Conservation (phyloP, 2,113 vertebrate genomes). For the Actinemys pallida region DNA sequence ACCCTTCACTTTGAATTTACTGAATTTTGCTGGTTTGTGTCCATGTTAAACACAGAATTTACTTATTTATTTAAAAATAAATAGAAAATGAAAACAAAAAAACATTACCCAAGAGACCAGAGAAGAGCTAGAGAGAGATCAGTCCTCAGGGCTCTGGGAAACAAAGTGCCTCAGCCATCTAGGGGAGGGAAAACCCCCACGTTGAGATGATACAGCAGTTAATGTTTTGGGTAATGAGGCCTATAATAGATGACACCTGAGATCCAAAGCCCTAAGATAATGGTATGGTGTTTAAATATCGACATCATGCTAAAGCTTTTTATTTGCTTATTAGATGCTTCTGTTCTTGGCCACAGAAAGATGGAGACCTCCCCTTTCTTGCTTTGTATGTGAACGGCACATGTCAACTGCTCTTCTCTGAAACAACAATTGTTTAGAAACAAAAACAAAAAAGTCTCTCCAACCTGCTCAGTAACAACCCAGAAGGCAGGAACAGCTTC, state of each 20-base stretch:
- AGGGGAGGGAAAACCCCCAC: not conserved
- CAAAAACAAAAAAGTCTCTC: not conserved
- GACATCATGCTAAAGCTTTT: conserved; percentile 69
- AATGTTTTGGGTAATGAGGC: conserved; percentile 78
- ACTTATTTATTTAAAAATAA: conserved; percentile 58
- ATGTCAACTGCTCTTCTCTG: not conserved
- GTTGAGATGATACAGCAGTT: conserved; percentile 58
- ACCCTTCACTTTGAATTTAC: conserved; percentile 46
- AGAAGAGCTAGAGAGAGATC: conserved; percentile 4
- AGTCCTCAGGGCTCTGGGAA: not conserved
- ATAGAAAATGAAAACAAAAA: not conserved
- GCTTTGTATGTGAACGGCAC: not conserved
- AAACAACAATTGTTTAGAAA: conserved; percentile 12
- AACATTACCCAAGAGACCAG: conserved; percentile 37
- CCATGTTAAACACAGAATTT: conserved; percentile 29
- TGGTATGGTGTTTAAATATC: conserved; percentile 75
- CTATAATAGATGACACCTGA: conserved; percentile 77
- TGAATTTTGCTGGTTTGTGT: conserved; percentile 20
- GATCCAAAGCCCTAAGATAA: conserved; percentile 69
- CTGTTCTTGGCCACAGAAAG: conserved; percentile 13
- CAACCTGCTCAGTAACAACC: not conserved
- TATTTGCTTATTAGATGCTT: conserved; percentile 4
- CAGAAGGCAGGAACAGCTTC: not conserved
- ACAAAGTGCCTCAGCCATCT: not conserved
- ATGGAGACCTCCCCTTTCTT: conserved; percentile 5